Base-by-base conservation (phyloP, 1,140 invertebrate species). In the Chironomus tepperi region DNA sequence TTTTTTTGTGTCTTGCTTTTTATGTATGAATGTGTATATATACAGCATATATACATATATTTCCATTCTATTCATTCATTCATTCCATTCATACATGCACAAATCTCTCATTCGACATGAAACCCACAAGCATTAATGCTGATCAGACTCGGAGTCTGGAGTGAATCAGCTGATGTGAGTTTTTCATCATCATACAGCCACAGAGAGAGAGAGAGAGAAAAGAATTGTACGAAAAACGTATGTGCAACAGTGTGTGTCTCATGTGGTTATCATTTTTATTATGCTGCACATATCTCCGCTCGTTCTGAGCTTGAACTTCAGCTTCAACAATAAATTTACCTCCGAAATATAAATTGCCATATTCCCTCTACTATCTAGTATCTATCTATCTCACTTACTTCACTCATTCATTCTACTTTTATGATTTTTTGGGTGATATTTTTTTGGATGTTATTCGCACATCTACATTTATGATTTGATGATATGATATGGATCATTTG, bases 251-350 rank as follows among this genome's bases (percentile, higher is more conserved):
- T 16, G 18, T 19, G n/a, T 67, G 64, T 67, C 64, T 67, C 64
- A 67, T 67, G 64, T 67, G 64, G 64, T 67, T 67, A 67, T 67
- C 64, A 67, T 19, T 67, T 67, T 67, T 67, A 67, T 67, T 67
- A 67, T 67, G 64, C 64, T 67, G 64, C 64, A 67, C 64, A 67
- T 67, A 67, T 67, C 64, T 67, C 64, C 7, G 7, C 43, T 47
- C 43, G 9, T 15, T 47, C 18, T 67, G n/a, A 16, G 18, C n/a
- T 67, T 67, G 64, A 67, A 67, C 64, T 67, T 67, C 64, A 67
- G 64, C 64, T 67, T 67, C n/a, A 67, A 67, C 64, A 67, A 67
- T 67, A 67, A 67, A 67, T 67, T 18, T 67, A 16, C 7, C n/a
- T n/a, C 16, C 18, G 9, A n/a, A 65, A 67, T 67, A 67, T 67